Conservation (phyloP, 2,888 invertebrate genomes). For the Chorisops tibialis region DNA sequence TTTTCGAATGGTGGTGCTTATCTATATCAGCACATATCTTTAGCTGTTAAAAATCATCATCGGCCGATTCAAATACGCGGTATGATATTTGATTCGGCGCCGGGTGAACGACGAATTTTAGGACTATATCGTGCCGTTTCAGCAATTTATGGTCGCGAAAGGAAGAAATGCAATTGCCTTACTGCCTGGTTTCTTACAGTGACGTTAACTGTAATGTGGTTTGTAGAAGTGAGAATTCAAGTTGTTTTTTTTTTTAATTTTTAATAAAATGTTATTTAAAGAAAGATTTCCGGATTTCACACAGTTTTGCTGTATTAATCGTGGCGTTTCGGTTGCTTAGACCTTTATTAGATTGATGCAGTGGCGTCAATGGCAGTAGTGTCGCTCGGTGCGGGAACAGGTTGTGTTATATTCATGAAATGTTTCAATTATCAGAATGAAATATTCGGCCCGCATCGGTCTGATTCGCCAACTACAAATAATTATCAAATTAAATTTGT, state of each 20-base stretch:
- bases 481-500: too few species aligned
- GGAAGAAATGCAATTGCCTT: conserved; percentile 56
- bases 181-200: conserved; percentile 57
- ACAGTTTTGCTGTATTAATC: too few species aligned
- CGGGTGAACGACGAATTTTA: conserved; percentile 60
- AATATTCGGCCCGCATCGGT: too few species aligned
- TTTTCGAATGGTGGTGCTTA: conserved; percentile 67
- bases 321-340: too few species aligned
- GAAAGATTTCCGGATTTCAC: too few species aligned
- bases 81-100: conserved; percentile 70
- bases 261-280: too few species aligned
- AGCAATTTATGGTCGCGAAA: conserved; percentile 60
- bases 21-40: conserved; percentile 56
- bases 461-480: too few species aligned
- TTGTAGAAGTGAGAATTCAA: conserved; percentile 55
- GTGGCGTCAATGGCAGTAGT: too few species aligned
- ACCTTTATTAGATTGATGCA: too few species aligned
- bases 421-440: too few species aligned
- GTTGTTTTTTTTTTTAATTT: not conserved
- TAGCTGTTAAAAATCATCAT: conserved; percentile 57
- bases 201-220: conserved; percentile 60
- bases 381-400: too few species aligned
- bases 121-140: conserved; percentile 61
- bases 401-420: too few species aligned
- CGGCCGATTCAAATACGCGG: conserved; percentile 56